A percentile compares a stretch with the other conserved stretches of the same genome.
These are phyloP conservation scores for Sphenopsis melanotis DNA, from an alignment of 2,797 vertebrate species.

Conservation along the genomic window DNA sequence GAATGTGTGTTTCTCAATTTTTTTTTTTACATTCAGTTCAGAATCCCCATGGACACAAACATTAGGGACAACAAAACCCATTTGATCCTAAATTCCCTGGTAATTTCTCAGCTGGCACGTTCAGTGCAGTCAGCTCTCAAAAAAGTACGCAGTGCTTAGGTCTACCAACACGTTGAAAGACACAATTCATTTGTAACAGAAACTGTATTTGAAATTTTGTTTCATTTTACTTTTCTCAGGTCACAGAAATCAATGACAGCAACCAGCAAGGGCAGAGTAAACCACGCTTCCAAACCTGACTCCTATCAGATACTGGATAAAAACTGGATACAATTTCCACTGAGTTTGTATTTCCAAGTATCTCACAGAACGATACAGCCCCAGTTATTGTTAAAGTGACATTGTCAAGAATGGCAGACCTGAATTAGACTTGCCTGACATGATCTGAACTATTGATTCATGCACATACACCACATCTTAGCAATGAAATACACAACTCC, in stretches of 20 bases:
- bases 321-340: not conserved
- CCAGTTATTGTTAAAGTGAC: not conserved
- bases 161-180: not conserved
- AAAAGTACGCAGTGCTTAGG: fast-evolving
- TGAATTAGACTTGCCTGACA: not conserved
- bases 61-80: not conserved
- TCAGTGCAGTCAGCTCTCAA: not conserved
- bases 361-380: not conserved
- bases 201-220: not conserved
- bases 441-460: not conserved
- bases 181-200: not conserved
- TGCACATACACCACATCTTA: not conserved
- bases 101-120: not conserved
- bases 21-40: not conserved
- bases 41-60: not conserved
- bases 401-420: not conserved
- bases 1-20: not conserved
- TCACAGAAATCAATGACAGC: not conserved
- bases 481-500: not conserved
- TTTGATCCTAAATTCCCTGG: fast-evolving
- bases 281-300: not conserved
- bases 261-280: not conserved
- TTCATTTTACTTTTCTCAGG: not conserved
- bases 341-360: not conserved
- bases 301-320: not conserved